Base-by-base conservation (phyloP, 1,140 invertebrate genomes). In the Aphelinus atriplicis region DNA sequence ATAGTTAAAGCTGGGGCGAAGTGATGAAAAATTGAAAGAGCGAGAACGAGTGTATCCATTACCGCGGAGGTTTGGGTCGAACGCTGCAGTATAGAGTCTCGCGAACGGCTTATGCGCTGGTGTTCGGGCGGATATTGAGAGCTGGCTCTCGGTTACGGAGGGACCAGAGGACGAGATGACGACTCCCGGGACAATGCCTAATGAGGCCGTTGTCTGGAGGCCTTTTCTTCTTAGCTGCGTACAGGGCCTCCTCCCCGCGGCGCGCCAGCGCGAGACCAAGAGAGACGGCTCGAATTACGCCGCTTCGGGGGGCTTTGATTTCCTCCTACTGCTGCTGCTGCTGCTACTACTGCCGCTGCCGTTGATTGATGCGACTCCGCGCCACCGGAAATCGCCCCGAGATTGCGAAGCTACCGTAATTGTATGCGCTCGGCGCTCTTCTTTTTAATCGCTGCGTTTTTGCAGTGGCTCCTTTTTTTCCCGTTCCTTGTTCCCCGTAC, bases 381-480 rank as follows among this genome's bases (percentile, higher is more conserved):
- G 64, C 46, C 56, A 66, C 55, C 71, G 71, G 64, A 73, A 73
- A 73, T 73, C 65, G 58, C 46, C 50, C 55, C 55, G 55, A 60
- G 71, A 73, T 73, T 66, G 56, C 73, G 48, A 62, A 55, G 7
- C 26, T n/a, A 2, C 9, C 45, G 56, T 68, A 68, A 68, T 68
- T 58, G 55, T 68, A 68, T 68, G 66, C 66, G 63, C 3, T 42
- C 48, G 43, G 7, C 53, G 1, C 2, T 53, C 46, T 6, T 47
- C 45, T 65, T 65, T 26, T 65, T 65, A 66, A 55, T 66, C 7
- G 64, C 0, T 57, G 55, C 58, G 48, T 68, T 68, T 68, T 45
- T 43, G 61, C 57, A 70, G 60, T 70, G 45, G 56, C 67, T 69
- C n/a, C 42, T 45, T 62, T 46, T 46, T 58, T 58, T 62, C 6